These are phyloP conservation scores for Microdon myrmicae DNA, from an alignment of 2,888 invertebrate species.

Conservation along the genomic window DNA sequence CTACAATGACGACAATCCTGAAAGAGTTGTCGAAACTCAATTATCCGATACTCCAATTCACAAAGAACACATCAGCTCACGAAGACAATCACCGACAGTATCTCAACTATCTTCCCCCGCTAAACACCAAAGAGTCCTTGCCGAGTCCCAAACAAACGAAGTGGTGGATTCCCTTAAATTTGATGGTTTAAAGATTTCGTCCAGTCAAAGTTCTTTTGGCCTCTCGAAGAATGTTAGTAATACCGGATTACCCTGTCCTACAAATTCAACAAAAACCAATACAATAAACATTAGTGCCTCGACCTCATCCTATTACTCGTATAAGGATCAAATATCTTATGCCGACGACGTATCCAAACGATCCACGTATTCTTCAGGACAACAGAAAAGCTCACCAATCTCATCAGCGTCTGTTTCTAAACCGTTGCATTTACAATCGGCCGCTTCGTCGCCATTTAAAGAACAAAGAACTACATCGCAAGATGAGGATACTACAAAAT, in stretches of 20 bases:
- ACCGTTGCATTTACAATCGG: constrained; percentile 12
- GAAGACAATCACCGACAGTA: constrained; percentile 20
- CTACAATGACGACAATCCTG: constrained; percentile 22
- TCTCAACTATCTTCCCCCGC: constrained; percentile 22
- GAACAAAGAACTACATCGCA: constrained; percentile 19
- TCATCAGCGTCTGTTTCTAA: constrained; percentile 22
- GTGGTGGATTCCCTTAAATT: constrained; percentile 24
- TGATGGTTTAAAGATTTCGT: constrained; percentile 36
- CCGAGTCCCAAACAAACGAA: background rate
- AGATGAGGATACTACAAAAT: constrained; percentile 28
- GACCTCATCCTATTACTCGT: constrained; percentile 3
- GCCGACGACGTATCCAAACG: constrained; percentile 5
- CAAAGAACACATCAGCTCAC: constrained; percentile 7
- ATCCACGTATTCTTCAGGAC: no score
- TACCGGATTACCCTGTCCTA: constrained; percentile 5
- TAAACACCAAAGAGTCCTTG: constrained; percentile 7
- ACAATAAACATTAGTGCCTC: constrained; percentile 36
- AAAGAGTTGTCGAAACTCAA: constrained; percentile 4
- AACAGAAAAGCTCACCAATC: constrained; percentile 17
- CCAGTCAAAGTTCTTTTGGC: constrained; percentile 24
- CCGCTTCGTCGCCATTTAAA: constrained; percentile 41
- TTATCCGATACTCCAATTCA: constrained; percentile 4
- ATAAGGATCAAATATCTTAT: constrained; percentile 7
- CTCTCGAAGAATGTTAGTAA: constrained; percentile 4
- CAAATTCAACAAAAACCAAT: background rate